Base-by-base conservation (phyloP, 2,113 vertebrate species). In the Ptilonorhynchus violaceus region DNA sequence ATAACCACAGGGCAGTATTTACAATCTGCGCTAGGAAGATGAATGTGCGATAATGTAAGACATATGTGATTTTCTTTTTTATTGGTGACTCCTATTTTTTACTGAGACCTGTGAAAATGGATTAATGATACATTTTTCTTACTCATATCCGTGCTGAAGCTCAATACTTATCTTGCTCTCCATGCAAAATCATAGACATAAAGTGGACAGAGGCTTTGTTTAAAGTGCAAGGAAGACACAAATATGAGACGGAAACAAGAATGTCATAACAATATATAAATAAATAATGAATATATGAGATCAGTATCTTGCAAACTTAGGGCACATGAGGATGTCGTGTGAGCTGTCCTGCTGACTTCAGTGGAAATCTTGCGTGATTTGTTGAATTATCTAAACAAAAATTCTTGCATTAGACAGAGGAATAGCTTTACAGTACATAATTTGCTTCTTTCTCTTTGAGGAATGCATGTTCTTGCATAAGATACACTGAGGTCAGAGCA, bases 271-370 rank as follows among this genome's bases (percentile, higher is more conserved):
- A 85, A 53, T 46, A 55, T 56, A n/a, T 58, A 73, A 94, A 93
- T 68, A 96, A 87, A 44, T 74, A 87, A 78, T 15, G 27, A 63
- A 72, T 44, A 31, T 44, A 80, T 69, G 67, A 95, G n/a, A 86
- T 79, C 68, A 81, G 14, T 79, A 37, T 95, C 87, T 69, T 93
- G 87, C 74, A 93, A 31, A 69, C 55, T 49, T 55, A 66, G 30
- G 37, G 30, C 87, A 89, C 9, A 15, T 53, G 70, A 90, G 19
- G 30, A 67, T 58, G 81, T 89, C 10, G 0, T 85, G 66, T 89
- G 70, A 88, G 67, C 59, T 93, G 62, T 60, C 87, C 46, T 91
- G 89, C 46, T 96, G 94, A 93, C 87, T 83, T 82, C 66, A 95
- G 78, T 73, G 81, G 78, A 96, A 94, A 89, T 37, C 52, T 79